Base-by-base conservation (phyloP, 23 tunicate species). In the Trididemnum miniatum region DNA sequence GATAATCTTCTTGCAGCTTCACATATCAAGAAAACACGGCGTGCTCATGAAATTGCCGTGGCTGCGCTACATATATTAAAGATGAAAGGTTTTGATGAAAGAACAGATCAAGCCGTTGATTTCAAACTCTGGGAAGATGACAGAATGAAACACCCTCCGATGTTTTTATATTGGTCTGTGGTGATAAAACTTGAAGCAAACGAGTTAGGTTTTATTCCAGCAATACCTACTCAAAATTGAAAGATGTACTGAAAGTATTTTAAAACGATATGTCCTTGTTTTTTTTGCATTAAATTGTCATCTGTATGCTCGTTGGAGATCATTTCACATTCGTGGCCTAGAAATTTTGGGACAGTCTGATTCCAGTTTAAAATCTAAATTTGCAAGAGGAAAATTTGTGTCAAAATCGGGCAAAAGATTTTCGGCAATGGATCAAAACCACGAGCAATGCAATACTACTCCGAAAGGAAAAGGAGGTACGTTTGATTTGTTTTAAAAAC, bases 201-300 rank as follows among this genome's bases (percentile, higher is more conserved):
- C 22, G 69, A 9, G 24, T 24, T 62, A 25, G 69, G 30, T 22
- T 62, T 62, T 24, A 62, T 62, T 9, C 27, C 23, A 25, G 69
- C 69, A 62, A n/a, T 62, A 62, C 69, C 23, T 4, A 62, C 69
- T n/a, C 69, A 62, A 62, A 62, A 62, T 22, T 62, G 69, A 24
- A 62, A 62, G 22, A 62, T 62, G 69, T 62, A 62, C 69, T 62
- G 69, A 20, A 62, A 62, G 69, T 62, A 62, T 22, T 5, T 62
- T 20, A 62, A 62, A 22, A 62, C 29, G 5, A 62, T 62, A 9
- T 62, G 69, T 25, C 69, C 69, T 15, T 62, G 69, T n/a, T 62
- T 62, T 62, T 62, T 62, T n/a, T 62, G 69, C 69, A 9, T 62
- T 62, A 22, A 62, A 62, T 62, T 24, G 22, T 62, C 69, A 15